Base-by-base conservation (phyloP, 2,888 invertebrate genomes). In the Caenorhabditis sp. region DNA sequence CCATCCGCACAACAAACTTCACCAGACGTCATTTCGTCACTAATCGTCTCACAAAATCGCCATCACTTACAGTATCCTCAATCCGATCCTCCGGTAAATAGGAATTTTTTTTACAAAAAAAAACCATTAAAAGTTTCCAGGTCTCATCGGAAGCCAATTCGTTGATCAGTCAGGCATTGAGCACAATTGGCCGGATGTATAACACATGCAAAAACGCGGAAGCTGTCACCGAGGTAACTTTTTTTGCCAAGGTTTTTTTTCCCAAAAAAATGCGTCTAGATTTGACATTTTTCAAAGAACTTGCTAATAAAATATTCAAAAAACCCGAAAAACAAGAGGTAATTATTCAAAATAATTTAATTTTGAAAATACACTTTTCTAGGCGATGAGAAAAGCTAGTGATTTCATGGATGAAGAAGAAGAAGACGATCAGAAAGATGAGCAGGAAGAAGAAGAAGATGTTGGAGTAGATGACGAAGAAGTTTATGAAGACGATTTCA, bases 141-240 rank as follows among this genome's bases (percentile, higher is more conserved):
- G 23, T 26, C 3, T 10, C 43, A 43, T 10, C 12, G 17, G 55
- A 55, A 26, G 55, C 26, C 5, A 67, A 63, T 24, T 51, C 49
- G 31, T 49, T 68, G 67, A 68, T 72, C 67, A 58, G 62, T 60
- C 58, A 68, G 64, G 72, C 72, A 64, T 68, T 64, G 51, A 36
- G 43, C 60, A 65, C 58, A 37, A 68, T 72, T 24, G 60, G 58
- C 27, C 64, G 62, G 17, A 59, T 65, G 12, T 67, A 66, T 27
- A 60, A 72, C 36, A 64, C 64, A 17, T 72, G 72, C 23, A 53
- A 53, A 23, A 50, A 49, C 19, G 61, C 49, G 58, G 72, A 67
- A 51, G 24, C 62, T 60, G 17, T 63, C 54, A 57, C 26, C 10
- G 8, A 55, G 58, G 58, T 58, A 55, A 37, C 50, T 24, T 57